Percentiles rank a stretch among this genome's conserved stretches.
These are phyloP conservation scores for Drosophila subsilvestris DNA, from an alignment of 2,888 invertebrate species.

Conservation along the genomic window DNA sequence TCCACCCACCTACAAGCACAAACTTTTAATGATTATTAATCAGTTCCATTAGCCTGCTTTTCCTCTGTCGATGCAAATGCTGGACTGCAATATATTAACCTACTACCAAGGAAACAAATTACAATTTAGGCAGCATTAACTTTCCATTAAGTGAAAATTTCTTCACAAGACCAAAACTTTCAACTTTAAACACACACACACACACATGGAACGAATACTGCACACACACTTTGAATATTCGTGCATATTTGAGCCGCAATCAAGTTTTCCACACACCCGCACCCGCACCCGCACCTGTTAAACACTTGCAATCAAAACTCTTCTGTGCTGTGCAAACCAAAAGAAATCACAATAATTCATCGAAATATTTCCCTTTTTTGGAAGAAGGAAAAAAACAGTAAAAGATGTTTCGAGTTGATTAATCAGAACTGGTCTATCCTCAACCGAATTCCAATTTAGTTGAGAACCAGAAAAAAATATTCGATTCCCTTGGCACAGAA, in stretches of 20 bases:
- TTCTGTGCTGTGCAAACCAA: background rate
- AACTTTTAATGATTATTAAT: too few species aligned
- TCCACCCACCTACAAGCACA: too few species aligned
- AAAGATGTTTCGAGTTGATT: background rate
- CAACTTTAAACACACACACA: background rate
- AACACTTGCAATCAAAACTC: background rate
- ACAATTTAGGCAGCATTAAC: too few species aligned
- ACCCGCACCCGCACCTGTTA: background rate
- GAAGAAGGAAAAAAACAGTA: background rate
- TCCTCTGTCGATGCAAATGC: too few species aligned
- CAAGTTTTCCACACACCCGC: background rate
- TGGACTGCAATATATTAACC: too few species aligned
- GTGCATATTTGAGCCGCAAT: background rate
- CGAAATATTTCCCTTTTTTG: background rate
- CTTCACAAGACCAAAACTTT: too few species aligned
- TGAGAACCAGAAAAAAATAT: background rate
- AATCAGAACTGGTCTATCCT: constrained; percentile 11
- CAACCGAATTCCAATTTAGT: constrained; percentile 6
- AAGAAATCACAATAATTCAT: background rate
- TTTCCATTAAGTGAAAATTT: too few species aligned
- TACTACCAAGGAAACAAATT: too few species aligned
- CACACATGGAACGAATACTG: background rate
- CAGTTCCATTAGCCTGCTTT: too few species aligned
- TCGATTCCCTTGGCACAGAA: constrained; percentile 11
- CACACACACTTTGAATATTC: background rate